phyloP scores from a whole-genome alignment of 1,140 invertebrate genomes.

The Cydia fagiglandana region DNA sequence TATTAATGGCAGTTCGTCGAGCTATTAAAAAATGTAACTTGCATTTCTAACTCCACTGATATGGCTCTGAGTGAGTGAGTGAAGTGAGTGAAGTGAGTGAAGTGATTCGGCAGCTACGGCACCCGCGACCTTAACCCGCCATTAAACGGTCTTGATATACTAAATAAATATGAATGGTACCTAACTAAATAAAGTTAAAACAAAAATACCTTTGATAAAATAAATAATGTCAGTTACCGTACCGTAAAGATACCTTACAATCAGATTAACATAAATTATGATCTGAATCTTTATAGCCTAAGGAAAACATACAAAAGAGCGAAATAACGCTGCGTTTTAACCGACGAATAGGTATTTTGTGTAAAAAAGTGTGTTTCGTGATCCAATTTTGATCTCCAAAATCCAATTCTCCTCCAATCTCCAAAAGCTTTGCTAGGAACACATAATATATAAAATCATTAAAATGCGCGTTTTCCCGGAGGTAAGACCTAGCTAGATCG shows the following conservation, averaged over 20 bases:
- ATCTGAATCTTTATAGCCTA: background rate
- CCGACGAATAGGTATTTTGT: background rate
- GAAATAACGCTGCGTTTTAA: background rate
- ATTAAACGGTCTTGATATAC: background rate
- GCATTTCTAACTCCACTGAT: background rate
- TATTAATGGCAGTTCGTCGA: background rate
- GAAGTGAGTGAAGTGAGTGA: too few relatives aligned
- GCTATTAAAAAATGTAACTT: background rate
- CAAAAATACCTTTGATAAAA: too few relatives aligned
- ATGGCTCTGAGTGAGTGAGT: background rate
- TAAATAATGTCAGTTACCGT: too few relatives aligned
- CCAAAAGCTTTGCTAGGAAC: too few relatives aligned
- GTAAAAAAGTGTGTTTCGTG: background rate
- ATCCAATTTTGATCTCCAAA: background rate
- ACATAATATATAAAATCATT: too few relatives aligned
- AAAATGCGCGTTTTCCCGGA: too few relatives aligned
- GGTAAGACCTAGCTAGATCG: too few relatives aligned
- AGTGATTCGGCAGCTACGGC: background rate
- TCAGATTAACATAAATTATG: too few relatives aligned
- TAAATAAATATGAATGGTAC: too few relatives aligned
- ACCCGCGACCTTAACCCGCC: background rate
- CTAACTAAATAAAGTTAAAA: too few relatives aligned
- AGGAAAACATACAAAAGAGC: background rate
- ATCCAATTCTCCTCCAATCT: too few relatives aligned
- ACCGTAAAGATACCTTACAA: too few relatives aligned